Percentiles rank a stretch among this genome's conserved stretches.
Conservation (phyloP, 1,140 invertebrate genomes). For the Lucilia cuprina region DNA sequence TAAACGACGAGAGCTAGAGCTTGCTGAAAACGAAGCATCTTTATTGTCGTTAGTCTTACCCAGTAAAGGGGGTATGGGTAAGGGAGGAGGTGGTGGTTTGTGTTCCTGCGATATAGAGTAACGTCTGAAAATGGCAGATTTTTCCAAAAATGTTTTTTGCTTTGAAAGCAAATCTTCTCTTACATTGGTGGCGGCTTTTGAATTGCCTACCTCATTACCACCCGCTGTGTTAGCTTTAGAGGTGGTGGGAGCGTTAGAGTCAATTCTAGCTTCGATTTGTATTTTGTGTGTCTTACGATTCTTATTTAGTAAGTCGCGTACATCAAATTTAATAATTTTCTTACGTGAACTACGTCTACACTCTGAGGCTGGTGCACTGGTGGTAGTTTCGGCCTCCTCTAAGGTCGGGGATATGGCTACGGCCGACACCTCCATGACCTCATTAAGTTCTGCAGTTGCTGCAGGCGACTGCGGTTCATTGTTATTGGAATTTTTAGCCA, state of each 20-base stretch:
- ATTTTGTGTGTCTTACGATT: constrained; percentile 52
- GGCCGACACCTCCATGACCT: not conserved
- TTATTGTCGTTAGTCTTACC: constrained; percentile 21
- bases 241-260: constrained; percentile 46
- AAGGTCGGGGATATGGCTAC: constrained; percentile 6
- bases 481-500: not conserved
- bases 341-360: constrained; percentile 56
- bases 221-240: constrained; percentile 9
- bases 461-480: not conserved
- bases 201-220: not conserved
- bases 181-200: not conserved
- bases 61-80: constrained; percentile 4
- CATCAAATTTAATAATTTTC: constrained; percentile 58
- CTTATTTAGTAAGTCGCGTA: constrained; percentile 53
- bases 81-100: constrained; percentile 30
- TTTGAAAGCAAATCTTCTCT: constrained; percentile 31
- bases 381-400: not conserved
- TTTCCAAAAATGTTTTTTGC: constrained; percentile 41
- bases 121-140: constrained; percentile 41
- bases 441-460: not conserved
- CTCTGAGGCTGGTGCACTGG: constrained; percentile 35
- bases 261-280: constrained; percentile 55
- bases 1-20: constrained; percentile 19
- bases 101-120: constrained; percentile 44
- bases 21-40: constrained; percentile 36